phyloP scores from a whole-genome alignment of 2,888 invertebrate species.

The Trachelus tabidus region DNA sequence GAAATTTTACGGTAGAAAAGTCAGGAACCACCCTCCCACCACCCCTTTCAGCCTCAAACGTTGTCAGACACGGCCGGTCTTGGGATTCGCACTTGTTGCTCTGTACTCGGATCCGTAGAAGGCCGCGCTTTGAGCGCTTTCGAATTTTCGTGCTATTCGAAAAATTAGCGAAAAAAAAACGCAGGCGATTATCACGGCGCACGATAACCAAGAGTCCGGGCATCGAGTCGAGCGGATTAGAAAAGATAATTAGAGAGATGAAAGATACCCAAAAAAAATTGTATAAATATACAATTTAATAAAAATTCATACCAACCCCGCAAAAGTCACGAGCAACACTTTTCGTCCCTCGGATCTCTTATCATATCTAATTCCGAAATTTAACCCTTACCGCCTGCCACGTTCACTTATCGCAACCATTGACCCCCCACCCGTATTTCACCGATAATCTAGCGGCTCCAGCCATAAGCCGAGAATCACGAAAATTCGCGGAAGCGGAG shows the following conservation, averaged over 20 bases:
- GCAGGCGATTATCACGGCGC: too few relatives aligned
- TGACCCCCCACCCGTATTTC: too few relatives aligned
- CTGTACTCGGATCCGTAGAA: slow-evolving; percentile 40
- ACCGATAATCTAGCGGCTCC: background rate
- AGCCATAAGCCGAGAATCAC: background rate
- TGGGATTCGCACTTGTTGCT: slow-evolving; percentile 63
- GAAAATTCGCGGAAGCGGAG: background rate
- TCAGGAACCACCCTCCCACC: background rate
- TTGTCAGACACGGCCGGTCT: slow-evolving; percentile 30
- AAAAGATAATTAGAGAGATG: too few relatives aligned
- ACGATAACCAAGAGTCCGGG: too few relatives aligned
- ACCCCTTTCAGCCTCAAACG: slow-evolving; percentile 26
- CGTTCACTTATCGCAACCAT: background rate
- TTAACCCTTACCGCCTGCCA: background rate
- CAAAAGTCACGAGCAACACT: background rate
- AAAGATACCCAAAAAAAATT: too few relatives aligned
- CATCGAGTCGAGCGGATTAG: too few relatives aligned
- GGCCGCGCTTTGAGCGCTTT: slow-evolving; percentile 29
- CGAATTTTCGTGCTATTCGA: background rate
- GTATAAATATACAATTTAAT: too few relatives aligned
- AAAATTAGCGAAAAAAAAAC: too few relatives aligned
- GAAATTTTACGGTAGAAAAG: background rate
- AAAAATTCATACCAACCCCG: too few relatives aligned
- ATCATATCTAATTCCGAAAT: background rate
- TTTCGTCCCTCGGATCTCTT: background rate